These are phyloP conservation scores for Meliscaeva auricollis DNA, from an alignment of 2,888 invertebrate genomes.

Conservation along the genomic window DNA sequence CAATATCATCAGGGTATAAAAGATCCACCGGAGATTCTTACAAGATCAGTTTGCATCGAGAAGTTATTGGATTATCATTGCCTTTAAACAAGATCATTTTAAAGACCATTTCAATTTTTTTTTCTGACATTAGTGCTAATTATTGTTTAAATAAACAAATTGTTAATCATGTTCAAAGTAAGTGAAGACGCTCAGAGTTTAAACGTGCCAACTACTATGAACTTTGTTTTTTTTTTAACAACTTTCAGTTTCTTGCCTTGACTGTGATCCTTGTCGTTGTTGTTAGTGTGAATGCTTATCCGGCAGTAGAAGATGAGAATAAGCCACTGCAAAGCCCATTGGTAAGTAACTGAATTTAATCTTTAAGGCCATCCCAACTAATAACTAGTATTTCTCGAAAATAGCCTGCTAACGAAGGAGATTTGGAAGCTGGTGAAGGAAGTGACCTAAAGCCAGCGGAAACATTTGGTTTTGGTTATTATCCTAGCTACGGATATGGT, in stretches of 20 bases:
- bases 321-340: not conserved
- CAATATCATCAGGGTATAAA: slow-evolving; percentile 43
- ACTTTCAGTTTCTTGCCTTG: slow-evolving; percentile 62
- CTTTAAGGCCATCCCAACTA: too few relatives aligned
- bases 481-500: slow-evolving; percentile 74
- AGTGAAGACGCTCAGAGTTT: not conserved
- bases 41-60: slow-evolving; percentile 63
- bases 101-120: not conserved
- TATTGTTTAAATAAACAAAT: slow-evolving; percentile 23
- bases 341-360: slow-evolving; percentile 30
- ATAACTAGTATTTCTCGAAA: too few relatives aligned
- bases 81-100: slow-evolving; percentile 32
- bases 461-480: slow-evolving; percentile 78
- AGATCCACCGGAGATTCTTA: slow-evolving; percentile 33
- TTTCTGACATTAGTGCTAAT: slow-evolving; percentile 45
- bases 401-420: slow-evolving; percentile 48
- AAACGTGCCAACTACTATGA: not conserved
- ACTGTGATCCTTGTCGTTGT: slow-evolving; percentile 55
- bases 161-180: slow-evolving; percentile 64
- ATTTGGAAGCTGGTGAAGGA: slow-evolving; percentile 49
- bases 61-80: slow-evolving; percentile 58
- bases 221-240: not conserved
- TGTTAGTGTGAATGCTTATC: slow-evolving; percentile 9
- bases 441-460: slow-evolving; percentile 77
- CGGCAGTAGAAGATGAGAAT: slow-evolving; percentile 62